Evolutionary conservation across 2,888 invertebrate species (phyloP).

Genomic region (Tinea semifulvella): DNA sequence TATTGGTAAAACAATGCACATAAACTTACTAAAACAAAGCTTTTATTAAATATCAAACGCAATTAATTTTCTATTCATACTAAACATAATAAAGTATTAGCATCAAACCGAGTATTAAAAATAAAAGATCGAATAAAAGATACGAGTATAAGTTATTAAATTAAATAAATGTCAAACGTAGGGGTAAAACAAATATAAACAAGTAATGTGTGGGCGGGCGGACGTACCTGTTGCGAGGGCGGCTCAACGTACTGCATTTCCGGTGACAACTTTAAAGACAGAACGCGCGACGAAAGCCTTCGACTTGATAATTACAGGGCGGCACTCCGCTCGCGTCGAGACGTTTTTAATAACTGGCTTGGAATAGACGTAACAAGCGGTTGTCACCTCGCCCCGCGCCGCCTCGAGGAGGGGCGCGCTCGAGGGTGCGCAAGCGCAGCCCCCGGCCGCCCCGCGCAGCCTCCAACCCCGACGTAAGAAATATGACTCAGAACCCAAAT

Average conservation of each 20-base stretch:
- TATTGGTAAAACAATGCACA: too few relatives aligned
- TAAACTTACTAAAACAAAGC: too few relatives aligned
- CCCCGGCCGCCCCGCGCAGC: constrained; percentile 38
- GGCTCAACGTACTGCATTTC: constrained; percentile 64
- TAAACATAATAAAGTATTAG: too few relatives aligned
- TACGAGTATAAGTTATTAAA: constrained; percentile 4
- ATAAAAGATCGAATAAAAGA: too few relatives aligned
- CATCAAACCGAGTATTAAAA: too few relatives aligned
- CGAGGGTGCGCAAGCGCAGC: constrained; percentile 32
- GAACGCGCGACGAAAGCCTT: constrained; percentile 41
- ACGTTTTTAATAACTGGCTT: constrained; percentile 70
- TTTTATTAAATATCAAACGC: too few relatives aligned
- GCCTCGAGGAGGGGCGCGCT: constrained; percentile 28
- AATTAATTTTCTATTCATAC: too few relatives aligned
- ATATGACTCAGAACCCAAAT: constrained; percentile 10
- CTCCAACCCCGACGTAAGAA: constrained; percentile 42
- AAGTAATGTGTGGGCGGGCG: constrained; percentile 16
- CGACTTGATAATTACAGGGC: constrained; percentile 66
- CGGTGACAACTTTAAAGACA: constrained; percentile 31
- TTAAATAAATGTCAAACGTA: constrained; percentile 8
- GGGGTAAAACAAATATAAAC: constrained; percentile 1
- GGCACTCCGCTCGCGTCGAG: constrained; percentile 66
- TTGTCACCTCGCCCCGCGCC: constrained; percentile 60
- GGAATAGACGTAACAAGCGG: constrained; percentile 65
- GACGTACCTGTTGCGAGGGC: constrained; percentile 61